These are phyloP conservation scores for Elephas maximus DNA, from an alignment of 2,113 vertebrate species.

Conservation along the genomic window DNA sequence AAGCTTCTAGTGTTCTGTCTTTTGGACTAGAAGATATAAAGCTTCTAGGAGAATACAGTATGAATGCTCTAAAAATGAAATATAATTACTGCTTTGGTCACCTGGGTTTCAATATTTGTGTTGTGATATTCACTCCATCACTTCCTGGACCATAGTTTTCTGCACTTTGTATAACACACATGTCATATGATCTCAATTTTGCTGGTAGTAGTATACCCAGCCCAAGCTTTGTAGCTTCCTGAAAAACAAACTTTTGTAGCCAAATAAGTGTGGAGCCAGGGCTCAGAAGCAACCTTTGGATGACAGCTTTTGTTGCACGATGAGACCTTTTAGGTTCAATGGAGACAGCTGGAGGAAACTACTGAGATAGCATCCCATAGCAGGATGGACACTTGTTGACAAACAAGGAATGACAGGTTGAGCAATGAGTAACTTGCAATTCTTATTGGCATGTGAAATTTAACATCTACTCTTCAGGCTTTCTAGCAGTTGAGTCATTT, in stretches of 20 bases:
- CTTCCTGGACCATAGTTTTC: neutral
- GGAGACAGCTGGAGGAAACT: neutral
- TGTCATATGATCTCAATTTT: neutral
- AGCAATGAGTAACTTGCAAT: neutral
- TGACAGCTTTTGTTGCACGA: neutral
- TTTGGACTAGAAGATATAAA: neutral
- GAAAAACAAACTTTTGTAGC: neutral
- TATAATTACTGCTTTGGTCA: neutral
- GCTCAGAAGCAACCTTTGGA: neutral
- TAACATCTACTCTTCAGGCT: neutral
- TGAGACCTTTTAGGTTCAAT: neutral
- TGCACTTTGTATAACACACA: neutral
- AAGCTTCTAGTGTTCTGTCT: too few relatives aligned
- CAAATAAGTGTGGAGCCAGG: neutral
- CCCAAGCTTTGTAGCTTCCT: neutral
- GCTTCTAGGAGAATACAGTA: neutral
- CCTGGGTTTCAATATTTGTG: constrained; percentile 19
- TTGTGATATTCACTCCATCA: neutral
- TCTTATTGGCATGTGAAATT: constrained; percentile 10
- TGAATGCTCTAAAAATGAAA: neutral
- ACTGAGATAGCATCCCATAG: neutral
- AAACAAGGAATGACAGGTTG: neutral
- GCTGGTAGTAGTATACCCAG: neutral
- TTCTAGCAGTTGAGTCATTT: neutral
- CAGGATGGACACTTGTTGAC: neutral